phyloP scores from a whole-genome alignment of 2,888 invertebrate species.

The Sphecodes monilicornis region DNA sequence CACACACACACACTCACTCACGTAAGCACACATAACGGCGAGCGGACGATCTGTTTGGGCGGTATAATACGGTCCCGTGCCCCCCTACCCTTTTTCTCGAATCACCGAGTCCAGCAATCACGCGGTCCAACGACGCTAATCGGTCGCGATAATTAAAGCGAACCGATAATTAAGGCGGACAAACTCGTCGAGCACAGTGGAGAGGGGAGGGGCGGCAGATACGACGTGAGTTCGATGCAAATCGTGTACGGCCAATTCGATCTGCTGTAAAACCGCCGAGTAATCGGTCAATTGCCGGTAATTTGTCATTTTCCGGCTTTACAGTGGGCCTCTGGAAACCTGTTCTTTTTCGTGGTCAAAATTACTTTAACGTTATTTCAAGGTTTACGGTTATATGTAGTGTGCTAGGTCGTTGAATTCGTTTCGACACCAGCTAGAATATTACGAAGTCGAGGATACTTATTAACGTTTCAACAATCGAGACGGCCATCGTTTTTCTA shows the following conservation, averaged over 20 bases:
- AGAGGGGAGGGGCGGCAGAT: neutral
- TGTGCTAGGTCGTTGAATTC: neutral
- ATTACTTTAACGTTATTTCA: neutral
- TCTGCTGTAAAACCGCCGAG: conserved; percentile 36
- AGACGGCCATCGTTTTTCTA: too few species aligned
- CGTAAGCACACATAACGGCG: too few species aligned
- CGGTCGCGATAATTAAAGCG: conserved; percentile 68
- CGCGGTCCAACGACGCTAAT: conserved; percentile 60
- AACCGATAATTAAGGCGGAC: conserved; percentile 69
- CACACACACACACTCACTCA: neutral
- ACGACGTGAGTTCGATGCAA: conserved; percentile 72
- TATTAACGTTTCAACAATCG: too few species aligned
- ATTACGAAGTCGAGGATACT: neutral
- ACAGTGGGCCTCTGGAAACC: neutral
- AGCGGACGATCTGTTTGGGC: conserved; percentile 9
- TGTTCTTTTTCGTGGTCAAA: neutral
- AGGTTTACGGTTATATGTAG: neutral
- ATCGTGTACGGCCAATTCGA: conserved; percentile 50
- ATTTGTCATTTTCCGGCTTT: conserved; percentile 50
- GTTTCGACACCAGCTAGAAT: neutral
- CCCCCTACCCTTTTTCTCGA: conserved; percentile 19
- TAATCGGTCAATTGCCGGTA: conserved; percentile 40
- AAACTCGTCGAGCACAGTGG: conserved; percentile 40
- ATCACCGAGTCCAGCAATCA: conserved; percentile 51
- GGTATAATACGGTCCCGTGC: conserved; percentile 8